These are phyloP conservation scores for Peromyscus polionotus DNA, from an alignment of 2,113 vertebrate genomes.

Conservation along the genomic window DNA sequence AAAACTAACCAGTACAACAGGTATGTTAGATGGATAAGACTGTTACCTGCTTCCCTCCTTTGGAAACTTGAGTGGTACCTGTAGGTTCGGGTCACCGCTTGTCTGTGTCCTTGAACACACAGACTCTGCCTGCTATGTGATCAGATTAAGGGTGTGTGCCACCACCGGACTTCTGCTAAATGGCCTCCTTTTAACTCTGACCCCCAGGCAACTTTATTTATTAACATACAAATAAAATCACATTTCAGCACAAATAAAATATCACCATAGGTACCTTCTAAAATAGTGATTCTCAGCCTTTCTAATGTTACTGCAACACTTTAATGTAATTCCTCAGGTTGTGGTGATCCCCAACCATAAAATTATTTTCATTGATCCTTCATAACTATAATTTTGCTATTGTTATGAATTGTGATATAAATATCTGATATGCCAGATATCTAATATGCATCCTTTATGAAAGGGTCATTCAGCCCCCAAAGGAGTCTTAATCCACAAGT, in stretches of 20 bases:
- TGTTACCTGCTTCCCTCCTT: background rate
- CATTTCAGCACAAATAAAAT: too few relatives aligned
- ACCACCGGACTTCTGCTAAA: too few relatives aligned
- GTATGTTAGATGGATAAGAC: background rate
- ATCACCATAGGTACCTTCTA: background rate
- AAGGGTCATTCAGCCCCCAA: background rate
- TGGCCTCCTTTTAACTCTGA: too few relatives aligned
- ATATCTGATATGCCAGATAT: background rate
- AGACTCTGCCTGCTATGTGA: too few relatives aligned
- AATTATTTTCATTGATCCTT: background rate
- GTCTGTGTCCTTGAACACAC: too few relatives aligned
- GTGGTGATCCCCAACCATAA: background rate
- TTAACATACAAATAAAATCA: too few relatives aligned
- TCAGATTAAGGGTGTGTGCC: too few relatives aligned
- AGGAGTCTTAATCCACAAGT: background rate
- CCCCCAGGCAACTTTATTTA: too few relatives aligned
- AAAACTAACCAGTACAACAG: background rate
- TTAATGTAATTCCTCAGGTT: background rate
- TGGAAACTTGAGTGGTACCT: background rate
- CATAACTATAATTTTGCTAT: background rate
- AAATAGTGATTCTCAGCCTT: background rate
- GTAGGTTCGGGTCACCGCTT: too few relatives aligned
- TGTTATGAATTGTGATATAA: background rate
- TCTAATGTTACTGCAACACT: background rate
- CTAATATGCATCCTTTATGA: background rate